phyloP scores from a whole-genome alignment of 30 jellyfish, hydroid and myxozoan genomes.

The Hydra vulgaris region DNA sequence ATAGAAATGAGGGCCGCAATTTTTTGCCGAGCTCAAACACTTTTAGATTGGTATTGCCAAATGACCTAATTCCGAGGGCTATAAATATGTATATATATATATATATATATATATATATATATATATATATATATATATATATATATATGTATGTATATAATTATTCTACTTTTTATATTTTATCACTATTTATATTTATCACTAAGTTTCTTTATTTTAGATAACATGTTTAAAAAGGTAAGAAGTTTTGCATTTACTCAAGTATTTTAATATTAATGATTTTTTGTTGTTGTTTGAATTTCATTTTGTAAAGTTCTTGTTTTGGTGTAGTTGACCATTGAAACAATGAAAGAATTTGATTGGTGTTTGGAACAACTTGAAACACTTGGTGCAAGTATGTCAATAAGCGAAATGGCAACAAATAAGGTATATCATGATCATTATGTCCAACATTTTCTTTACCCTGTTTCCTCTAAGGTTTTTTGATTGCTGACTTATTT shows the following conservation, averaged over 20 bases:
- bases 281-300: neutral
- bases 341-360: constrained; percentile 87
- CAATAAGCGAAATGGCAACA: constrained; percentile 96
- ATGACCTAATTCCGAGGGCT: no score
- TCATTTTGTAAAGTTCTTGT: neutral
- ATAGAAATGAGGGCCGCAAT: no score
- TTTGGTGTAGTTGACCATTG: constrained; percentile 73
- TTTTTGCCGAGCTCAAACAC: no score
- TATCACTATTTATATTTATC: no score
- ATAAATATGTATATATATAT: no score
- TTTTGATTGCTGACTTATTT: no score
- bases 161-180: no score
- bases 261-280: neutral
- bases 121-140: no score
- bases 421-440: constrained; percentile 42
- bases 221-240: constrained; percentile 91
- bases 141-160: no score
- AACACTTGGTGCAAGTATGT: constrained; percentile 84
- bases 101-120: no score
- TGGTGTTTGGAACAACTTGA: constrained; percentile 96
- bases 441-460: neutral
- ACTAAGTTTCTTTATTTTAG: constrained; percentile 24
- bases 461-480: constrained; percentile 11
- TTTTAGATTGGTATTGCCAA: no score
- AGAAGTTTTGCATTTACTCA: neutral